phyloP scores from a whole-genome alignment of 1,140 invertebrate genomes.

The Agraylea sexmaculata region DNA sequence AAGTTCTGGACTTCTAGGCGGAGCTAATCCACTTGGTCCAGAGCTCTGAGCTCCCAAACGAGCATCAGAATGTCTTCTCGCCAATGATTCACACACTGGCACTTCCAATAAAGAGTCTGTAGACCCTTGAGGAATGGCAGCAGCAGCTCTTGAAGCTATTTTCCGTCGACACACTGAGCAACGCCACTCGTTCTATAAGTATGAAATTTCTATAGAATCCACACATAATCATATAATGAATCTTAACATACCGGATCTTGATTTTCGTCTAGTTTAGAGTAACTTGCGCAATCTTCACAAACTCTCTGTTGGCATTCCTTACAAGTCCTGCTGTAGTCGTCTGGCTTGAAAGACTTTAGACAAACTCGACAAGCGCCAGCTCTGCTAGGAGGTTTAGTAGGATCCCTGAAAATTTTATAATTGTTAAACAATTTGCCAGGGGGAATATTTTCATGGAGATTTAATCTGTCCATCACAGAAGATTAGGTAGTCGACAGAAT shows the following conservation, averaged over 20 bases:
- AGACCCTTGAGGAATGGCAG: slow-evolving; percentile 56
- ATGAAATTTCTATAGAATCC: slow-evolving; percentile 1
- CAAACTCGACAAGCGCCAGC: slow-evolving; percentile 74
- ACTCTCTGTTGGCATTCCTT: slow-evolving; percentile 78
- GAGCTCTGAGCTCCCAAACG: slow-evolving; percentile 49
- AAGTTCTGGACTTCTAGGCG: slow-evolving; percentile 64
- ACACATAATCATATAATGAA: neutral
- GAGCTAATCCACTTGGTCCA: slow-evolving; percentile 47
- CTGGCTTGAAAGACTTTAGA: slow-evolving; percentile 72
- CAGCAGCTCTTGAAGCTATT: slow-evolving; percentile 56
- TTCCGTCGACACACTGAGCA: slow-evolving; percentile 72
- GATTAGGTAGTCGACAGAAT: no score
- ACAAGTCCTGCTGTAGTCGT: slow-evolving; percentile 73
- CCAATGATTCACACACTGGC: slow-evolving; percentile 59
- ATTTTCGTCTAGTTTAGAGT: slow-evolving; percentile 69
- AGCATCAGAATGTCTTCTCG: slow-evolving; percentile 66
- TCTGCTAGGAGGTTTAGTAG: slow-evolving; percentile 55
- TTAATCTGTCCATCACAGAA: no score
- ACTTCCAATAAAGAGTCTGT: slow-evolving; percentile 69
- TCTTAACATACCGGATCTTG: slow-evolving; percentile 57
- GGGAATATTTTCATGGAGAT: no score
- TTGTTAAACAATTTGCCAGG: no score
- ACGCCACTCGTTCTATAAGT: slow-evolving; percentile 54
- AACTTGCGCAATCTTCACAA: slow-evolving; percentile 84
- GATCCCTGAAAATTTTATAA: slow-evolving; percentile 36